Base-by-base conservation (phyloP, 1,140 invertebrate genomes). In the Drosophila grimshawi region DNA sequence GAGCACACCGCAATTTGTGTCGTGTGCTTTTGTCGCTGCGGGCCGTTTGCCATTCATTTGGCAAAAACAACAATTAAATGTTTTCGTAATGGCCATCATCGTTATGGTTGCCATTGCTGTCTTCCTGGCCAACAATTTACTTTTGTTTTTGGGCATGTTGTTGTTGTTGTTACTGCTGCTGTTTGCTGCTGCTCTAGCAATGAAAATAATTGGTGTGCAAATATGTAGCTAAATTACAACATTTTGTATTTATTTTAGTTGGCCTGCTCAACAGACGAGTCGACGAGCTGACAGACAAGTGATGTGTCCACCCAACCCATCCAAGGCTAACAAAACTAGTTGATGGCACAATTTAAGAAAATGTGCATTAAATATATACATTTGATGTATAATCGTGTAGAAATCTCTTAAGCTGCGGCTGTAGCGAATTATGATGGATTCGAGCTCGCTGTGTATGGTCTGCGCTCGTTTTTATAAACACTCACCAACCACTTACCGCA, bases 1-100 rank as follows among this genome's bases (percentile, higher is more conserved):
- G 83, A 86, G 83, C 83, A 86, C 83, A 86, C 85, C 83, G 85
- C 83, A 86, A 86, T 86, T 86, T 89, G 85, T 86, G 85, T 86
- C 73, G 76, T 89, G 62, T 89, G 80, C 80, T 72, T 69, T 53
- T 71, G 60, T 51, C 67, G 74, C 69, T 89, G 85, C 80, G 71
- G 85, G 85, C 85, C 81, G 85, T 88, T 88, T 88, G 85, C 85
- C 76, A 88, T 88, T 89, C 85, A 88, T 88, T 88, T 88, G 85
- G 85, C 88, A 88, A 88, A 89, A 88, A 89, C 88, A 88, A 88
- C 85, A 88, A 88, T 88, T 88, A 88, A 89, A 88, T 88, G 85
- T 88, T 89, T 88, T 88, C 85, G 86, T 79, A 88, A 82, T 88
- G 85, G 74, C 80, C 85, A 71, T 59, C 71, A 69, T 68, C 71